Evolutionary conservation across 2,888 invertebrate genomes (phyloP).

Genomic region (Synanthedon andrenaeformis): DNA sequence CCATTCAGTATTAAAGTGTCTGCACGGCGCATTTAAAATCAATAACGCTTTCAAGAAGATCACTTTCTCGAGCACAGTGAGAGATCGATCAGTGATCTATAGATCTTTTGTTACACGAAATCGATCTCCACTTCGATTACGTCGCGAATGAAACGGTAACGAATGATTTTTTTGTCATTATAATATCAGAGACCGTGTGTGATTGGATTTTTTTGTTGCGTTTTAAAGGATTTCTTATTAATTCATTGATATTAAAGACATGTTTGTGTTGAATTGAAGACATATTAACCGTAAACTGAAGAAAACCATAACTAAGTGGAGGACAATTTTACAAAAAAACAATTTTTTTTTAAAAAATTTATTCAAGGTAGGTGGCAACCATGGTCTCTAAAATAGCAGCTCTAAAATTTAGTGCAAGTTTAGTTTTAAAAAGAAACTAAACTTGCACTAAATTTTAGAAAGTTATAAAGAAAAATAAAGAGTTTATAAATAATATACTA

Average conservation of each 20-base stretch:
- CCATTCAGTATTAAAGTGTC: constrained; percentile 14
- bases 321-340: no score
- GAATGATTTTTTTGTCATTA: constrained; percentile 21
- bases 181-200: constrained; percentile 20
- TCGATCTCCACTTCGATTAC: constrained; percentile 56
- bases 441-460: no score
- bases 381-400: no score
- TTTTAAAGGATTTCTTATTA: not conserved
- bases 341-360: no score
- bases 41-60: constrained; percentile 55
- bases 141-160: constrained; percentile 37
- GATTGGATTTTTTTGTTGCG: constrained; percentile 21
- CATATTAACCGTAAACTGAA: no score
- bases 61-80: constrained; percentile 57
- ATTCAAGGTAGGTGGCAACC: no score
- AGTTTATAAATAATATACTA: no score
- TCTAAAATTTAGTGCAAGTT: no score
- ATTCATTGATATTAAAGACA: not conserved
- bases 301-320: no score
- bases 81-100: constrained; percentile 60
- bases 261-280: not conserved
- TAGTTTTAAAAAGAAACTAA: no score
- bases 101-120: constrained; percentile 54
- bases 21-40: constrained; percentile 60
- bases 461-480: no score